These are phyloP conservation scores for Leiothrix lutea DNA, from an alignment of 2,113 vertebrate genomes.

Conservation along the genomic window DNA sequence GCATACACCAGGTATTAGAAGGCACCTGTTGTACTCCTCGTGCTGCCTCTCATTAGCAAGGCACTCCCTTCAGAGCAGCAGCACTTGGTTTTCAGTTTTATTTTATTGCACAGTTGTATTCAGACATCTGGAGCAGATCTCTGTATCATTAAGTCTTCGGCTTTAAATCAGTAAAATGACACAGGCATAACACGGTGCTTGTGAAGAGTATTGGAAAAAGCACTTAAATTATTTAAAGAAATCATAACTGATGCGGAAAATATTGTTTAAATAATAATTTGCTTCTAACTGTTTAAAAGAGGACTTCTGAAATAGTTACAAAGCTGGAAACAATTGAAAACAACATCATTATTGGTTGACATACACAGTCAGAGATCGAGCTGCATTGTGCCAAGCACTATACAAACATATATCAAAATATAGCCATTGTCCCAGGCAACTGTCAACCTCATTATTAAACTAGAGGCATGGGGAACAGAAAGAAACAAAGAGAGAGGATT, in stretches of 20 bases:
- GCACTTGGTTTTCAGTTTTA: not conserved
- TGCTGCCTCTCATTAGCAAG: not conserved
- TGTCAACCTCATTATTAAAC: not conserved
- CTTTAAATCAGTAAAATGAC: not conserved
- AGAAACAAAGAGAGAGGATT: not conserved
- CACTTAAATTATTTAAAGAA: not conserved
- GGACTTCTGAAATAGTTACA: not conserved
- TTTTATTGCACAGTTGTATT: not conserved
- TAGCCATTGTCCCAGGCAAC: not conserved
- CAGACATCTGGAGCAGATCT: not conserved
- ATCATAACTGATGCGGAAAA: not conserved
- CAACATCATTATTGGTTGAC: not conserved
- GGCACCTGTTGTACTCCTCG: not conserved
- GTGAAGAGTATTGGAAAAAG: not conserved
- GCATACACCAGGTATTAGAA: not conserved
- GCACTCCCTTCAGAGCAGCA: not conserved
- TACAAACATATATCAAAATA: not conserved
- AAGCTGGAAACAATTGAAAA: constrained; percentile 3
- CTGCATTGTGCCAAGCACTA: not conserved
- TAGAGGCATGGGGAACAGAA: not conserved
- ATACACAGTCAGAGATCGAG: not conserved
- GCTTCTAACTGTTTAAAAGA: not conserved
- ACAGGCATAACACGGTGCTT: not conserved
- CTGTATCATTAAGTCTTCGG: not conserved
- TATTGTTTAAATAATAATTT: not conserved